phyloP scores from a whole-genome alignment of 2,797 vertebrate species.

The Neoniphon sammara region DNA sequence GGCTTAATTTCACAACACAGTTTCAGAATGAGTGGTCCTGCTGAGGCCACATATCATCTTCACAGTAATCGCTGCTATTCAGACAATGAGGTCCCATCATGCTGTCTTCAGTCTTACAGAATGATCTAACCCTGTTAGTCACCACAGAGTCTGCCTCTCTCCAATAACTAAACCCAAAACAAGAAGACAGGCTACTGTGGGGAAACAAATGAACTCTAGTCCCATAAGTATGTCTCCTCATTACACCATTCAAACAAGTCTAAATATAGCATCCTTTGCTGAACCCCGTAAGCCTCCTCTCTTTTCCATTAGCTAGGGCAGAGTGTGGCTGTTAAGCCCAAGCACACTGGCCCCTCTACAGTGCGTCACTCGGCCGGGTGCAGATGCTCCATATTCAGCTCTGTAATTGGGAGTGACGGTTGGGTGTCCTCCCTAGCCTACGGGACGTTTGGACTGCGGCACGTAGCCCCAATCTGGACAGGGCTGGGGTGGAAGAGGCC shows the following conservation, averaged over 20 bases:
- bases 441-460: constrained; percentile 71
- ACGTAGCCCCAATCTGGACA: constrained; percentile 74
- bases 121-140: neutral
- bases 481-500: constrained; percentile 69
- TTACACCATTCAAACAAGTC: constrained; percentile 55
- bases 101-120: constrained; percentile 1
- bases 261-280: constrained; percentile 49
- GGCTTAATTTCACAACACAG: neutral
- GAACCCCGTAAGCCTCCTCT: constrained; percentile 37
- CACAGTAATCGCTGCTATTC: neutral
- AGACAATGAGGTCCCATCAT: neutral
- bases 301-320: constrained; percentile 28
- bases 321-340: constrained; percentile 50
- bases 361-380: constrained; percentile 55
- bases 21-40: too few species aligned
- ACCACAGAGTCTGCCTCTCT: constrained; percentile 15
- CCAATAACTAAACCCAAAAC: constrained; percentile 36
- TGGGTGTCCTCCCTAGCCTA: constrained; percentile 73
- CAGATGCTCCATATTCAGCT: constrained; percentile 77
- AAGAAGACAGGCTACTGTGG: constrained; percentile 35
- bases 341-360: constrained; percentile 67
- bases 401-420: constrained; percentile 84
- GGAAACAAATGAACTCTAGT: constrained; percentile 7
- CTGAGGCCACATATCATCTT: too few species aligned
- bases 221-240: constrained; percentile 45